These are phyloP conservation scores for Smithornis capensis DNA, from an alignment of 2,113 vertebrate species.

Conservation along the genomic window DNA sequence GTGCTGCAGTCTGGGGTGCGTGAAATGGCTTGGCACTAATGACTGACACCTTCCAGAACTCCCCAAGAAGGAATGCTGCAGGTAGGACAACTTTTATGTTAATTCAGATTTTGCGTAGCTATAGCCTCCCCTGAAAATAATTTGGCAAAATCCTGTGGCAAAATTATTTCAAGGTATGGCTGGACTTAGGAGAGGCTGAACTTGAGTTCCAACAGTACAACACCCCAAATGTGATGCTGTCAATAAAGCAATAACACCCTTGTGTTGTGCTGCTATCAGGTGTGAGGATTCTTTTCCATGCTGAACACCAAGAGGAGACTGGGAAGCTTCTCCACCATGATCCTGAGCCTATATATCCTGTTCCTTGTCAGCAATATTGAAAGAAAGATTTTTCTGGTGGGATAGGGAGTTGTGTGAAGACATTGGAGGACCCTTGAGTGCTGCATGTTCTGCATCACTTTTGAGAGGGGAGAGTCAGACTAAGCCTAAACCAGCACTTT, in stretches of 20 bases:
- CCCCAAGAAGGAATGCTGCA: neutral
- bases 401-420: too few relatives aligned
- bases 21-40: too few relatives aligned
- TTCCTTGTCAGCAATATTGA: neutral
- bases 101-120: neutral
- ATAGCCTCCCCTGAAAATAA: neutral
- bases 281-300: neutral
- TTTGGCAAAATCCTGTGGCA: neutral
- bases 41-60: neutral
- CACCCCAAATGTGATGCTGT: neutral
- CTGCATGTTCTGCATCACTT: rapidly evolving
- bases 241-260: neutral
- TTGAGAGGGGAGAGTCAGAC: neutral
- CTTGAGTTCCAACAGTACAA: neutral
- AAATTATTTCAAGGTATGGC: neutral
- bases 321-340: neutral
- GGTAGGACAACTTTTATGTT: neutral
- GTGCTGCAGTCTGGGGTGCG: neutral
- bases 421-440: neutral
- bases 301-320: rapidly evolving
- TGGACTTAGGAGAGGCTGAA: neutral
- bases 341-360: neutral
- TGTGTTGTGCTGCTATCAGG: rapidly evolving
- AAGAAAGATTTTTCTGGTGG: neutral
- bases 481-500: neutral